Evolutionary conservation across 2,888 invertebrate genomes (phyloP).

Genomic region (Aspidiotus rigidus): DNA sequence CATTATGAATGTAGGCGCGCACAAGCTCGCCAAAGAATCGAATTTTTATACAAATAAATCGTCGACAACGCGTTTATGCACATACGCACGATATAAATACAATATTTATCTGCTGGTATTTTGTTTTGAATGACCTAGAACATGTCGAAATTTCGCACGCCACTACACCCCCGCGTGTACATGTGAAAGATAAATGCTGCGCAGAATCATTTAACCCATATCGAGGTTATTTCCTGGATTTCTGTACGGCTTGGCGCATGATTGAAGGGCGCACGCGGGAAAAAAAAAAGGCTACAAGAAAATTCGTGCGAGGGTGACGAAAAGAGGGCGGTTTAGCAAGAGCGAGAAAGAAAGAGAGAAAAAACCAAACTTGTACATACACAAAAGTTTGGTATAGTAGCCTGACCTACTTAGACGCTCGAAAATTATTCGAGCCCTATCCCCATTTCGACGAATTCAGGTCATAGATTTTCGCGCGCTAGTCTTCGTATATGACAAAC

Average conservation of each 20-base stretch:
- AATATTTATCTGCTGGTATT: conserved; percentile 8
- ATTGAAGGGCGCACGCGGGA: background rate
- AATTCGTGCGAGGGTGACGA: conserved; percentile 9
- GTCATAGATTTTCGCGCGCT: conserved; percentile 25
- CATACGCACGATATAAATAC: background rate
- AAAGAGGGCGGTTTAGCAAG: conserved; percentile 6
- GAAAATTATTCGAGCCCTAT: conserved; percentile 29
- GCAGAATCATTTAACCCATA: conserved; percentile 33
- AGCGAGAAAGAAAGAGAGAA: background rate
- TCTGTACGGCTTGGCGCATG: background rate
- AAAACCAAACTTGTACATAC: background rate
- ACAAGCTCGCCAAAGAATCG: background rate
- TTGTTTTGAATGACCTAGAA: conserved; percentile 27
- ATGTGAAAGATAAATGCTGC: conserved; percentile 19
- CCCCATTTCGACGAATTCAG: conserved; percentile 14
- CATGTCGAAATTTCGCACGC: conserved; percentile 27
- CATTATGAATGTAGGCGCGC: background rate
- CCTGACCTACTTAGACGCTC: conserved; percentile 28
- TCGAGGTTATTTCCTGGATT: conserved; percentile 20
- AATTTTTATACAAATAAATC: background rate
- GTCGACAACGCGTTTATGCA: background rate
- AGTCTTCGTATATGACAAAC: too few relatives aligned
- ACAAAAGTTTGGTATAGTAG: conserved; percentile 26
- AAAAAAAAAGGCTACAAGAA: background rate
- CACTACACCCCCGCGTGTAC: background rate